Percentiles rank a stretch among this genome's conserved stretches.
These are phyloP conservation scores for Linepithema humile DNA, from an alignment of 1,140 invertebrate species.

Conservation along the genomic window DNA sequence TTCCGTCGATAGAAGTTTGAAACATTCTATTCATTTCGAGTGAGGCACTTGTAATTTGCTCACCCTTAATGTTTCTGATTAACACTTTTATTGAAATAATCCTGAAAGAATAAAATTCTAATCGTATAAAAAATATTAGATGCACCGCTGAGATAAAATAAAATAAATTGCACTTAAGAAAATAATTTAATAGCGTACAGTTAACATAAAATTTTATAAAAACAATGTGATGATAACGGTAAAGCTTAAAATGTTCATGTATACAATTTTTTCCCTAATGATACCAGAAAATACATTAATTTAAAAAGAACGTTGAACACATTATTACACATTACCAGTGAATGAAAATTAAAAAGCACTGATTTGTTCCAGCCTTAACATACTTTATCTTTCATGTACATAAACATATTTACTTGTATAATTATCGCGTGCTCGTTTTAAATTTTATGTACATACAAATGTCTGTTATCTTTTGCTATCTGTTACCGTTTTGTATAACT, in stretches of 20 bases:
- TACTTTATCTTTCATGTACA: not conserved
- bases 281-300: not conserved
- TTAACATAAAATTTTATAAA: slow-evolving; percentile 27
- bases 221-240: not conserved
- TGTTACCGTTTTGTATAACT: not conserved
- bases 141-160: slow-evolving; percentile 23
- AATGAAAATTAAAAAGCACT: slow-evolving; percentile 18
- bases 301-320: slow-evolving; percentile 28
- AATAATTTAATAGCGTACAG: slow-evolving; percentile 15
- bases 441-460: slow-evolving; percentile 25
- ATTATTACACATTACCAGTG: slow-evolving; percentile 38
- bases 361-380: slow-evolving; percentile 3
- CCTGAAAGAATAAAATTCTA: slow-evolving; percentile 36
- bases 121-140: slow-evolving; percentile 41
- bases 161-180: not conserved
- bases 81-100: slow-evolving; percentile 7
- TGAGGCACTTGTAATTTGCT: slow-evolving; percentile 17
- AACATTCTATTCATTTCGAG: slow-evolving; percentile 7
- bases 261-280: not conserved
- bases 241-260: slow-evolving; percentile 1
- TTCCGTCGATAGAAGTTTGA: not conserved
- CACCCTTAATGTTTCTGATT: not conserved
- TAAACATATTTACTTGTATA: slow-evolving; percentile 1
- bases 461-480: too few species aligned
- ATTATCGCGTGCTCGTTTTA: slow-evolving; percentile 20